Evolutionary conservation across 2,113 vertebrate species (phyloP), one percentile per base, ranked within the genome.

Genomic region (Perca fluviatilis): DNA sequence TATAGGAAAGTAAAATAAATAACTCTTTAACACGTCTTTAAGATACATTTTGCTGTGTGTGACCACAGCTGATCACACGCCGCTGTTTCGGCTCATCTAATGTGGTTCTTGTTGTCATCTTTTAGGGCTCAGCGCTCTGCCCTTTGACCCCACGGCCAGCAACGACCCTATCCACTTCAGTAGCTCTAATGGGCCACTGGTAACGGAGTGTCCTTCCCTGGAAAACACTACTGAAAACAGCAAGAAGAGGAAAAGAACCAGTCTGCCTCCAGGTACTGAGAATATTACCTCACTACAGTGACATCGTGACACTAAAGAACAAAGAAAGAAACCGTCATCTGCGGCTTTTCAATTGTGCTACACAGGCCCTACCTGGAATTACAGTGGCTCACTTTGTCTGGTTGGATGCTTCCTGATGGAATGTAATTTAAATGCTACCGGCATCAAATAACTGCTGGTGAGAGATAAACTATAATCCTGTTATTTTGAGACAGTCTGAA

Each of bases 81-180:
- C 0, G 2, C 61, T 21, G 51, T 51, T 6, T 25, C 4, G n/a
- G 49, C 49, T 62, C 33, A 68, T 74, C 15, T 85, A 72, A 74
- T n/a, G 2, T 18, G 68, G 46, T 77, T 77, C 47, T 76, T 89
- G 8, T 82, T 82, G 74, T 46, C 11, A 5, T 80, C 15, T 75
- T 71, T 62, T 86, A 98, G 97, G 96, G 67, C 94, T 97, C 89
- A 97, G 91, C 89, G 91, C 94, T 49, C 89, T 97, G 86, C 82
- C 96, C 82, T 97, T 97, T 88, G 96, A 96, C 82, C 95, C 96
- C 27, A 88, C 93, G 70, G 86, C 93, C 93, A 94, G 86, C 92
- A 95, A 85, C 43, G 90, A 96, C 50, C 83, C 94, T 40, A 86
- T 96, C 80, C 96, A 95, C 78, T 94, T 96, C 68, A 90, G 70